Base-by-base conservation (phyloP, 2,888 invertebrate species). In the Eupithecia subumbrata region DNA sequence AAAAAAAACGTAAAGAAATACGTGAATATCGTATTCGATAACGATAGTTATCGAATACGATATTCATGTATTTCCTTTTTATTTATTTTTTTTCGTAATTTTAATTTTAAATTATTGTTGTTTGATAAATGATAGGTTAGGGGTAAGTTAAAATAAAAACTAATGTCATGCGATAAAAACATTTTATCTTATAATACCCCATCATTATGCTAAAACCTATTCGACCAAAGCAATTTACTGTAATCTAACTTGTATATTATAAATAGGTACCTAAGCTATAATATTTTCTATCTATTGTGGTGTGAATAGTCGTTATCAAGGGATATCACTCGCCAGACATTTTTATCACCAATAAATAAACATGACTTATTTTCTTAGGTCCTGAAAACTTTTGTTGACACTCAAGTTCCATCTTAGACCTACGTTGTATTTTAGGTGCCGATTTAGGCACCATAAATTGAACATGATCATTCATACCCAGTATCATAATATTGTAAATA, bases 151-250 rank as follows among this genome's bases (percentile, higher is more conserved):
- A 12, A 14, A 25, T 60, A 60, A 12, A 60, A 25, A 60, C 14
- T 4, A 60, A 25, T 22, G 60, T 60, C 22, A 60, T 25, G 12
- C 14, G 12, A 60, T 56, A 25, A 60, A 9, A 9, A 52, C 2
- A 22, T 25, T 60, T 56, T 25, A 56, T 22, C 12, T 56, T 12
- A 11, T 56, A 60, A 60, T 60, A 60, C 60, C 25, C 60, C 60
- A 60, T 60, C 60, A 25, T 8, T 52, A 56, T 12, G 60, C 60
- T 60, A 60, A 60, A 60, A 14, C 1, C 60, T 60, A 60, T 84
- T 85, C 86, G 91, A 91, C 91, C 91, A 91, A 90, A 90, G 89
- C 90, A 90, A 90, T 89, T 84, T 89, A 87, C 52, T 73, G 34
- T 78, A 78, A 76, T 5, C 14, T 66, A 66, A 37, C 34, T 67